phyloP scores from a whole-genome alignment of 1,140 invertebrate species.

The Ceratosolen solmsi region DNA sequence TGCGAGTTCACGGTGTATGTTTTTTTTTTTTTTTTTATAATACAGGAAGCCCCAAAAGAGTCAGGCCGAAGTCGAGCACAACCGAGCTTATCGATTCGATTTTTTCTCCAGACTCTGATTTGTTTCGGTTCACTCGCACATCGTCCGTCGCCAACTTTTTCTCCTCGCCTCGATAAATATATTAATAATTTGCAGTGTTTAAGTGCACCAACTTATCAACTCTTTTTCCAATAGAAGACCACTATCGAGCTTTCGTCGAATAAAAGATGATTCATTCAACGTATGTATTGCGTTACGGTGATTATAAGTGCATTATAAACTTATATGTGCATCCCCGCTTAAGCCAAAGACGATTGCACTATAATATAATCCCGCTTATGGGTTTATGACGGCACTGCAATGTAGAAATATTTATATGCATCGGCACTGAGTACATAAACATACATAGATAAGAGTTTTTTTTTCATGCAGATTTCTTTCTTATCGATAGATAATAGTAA shows the following conservation, averaged over 20 bases:
- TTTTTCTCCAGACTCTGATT: not conserved
- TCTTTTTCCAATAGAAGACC: not conserved
- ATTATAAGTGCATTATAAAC: not conserved
- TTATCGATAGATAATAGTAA: constrained; percentile 3
- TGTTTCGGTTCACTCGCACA: not conserved
- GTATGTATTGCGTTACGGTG: not conserved
- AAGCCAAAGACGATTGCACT: not conserved
- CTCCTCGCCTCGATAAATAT: not conserved
- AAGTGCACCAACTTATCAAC: not conserved
- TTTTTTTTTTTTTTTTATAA: too few relatives aligned
- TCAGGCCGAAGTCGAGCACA: not conserved
- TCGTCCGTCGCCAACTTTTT: not conserved
- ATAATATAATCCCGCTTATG: not conserved
- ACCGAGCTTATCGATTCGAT: not conserved
- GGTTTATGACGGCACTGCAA: not conserved
- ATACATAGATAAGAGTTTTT: not conserved
- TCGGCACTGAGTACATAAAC: not conserved
- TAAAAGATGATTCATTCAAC: not conserved
- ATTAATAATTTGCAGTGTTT: not conserved
- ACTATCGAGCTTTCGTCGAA: not conserved
- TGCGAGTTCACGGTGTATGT: not conserved
- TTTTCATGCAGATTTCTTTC: not conserved
- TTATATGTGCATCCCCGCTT: not conserved
- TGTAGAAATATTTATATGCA: not conserved
- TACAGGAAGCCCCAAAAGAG: not conserved